Percentiles rank a stretch among this genome's conserved stretches.
phyloP scores from a whole-genome alignment of 1,140 invertebrate species.

The Camponotus pennsylvanicus region DNA sequence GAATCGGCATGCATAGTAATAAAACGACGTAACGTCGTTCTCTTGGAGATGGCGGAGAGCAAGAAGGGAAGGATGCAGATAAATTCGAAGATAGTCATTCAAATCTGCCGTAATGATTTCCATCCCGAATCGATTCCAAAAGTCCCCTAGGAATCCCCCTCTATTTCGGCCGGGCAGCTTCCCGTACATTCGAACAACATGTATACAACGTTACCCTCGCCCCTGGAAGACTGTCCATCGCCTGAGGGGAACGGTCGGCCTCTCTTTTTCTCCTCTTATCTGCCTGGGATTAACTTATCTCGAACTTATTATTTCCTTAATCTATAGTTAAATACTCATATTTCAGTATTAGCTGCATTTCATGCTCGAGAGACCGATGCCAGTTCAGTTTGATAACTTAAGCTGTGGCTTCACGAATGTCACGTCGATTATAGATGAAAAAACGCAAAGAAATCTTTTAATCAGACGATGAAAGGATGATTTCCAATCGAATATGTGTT shows the following conservation, averaged over 20 bases:
- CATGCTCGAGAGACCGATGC: conserved; percentile 61
- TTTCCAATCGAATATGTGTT: background rate
- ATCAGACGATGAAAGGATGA: background rate
- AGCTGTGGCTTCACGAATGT: conserved; percentile 15
- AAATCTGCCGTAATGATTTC: conserved; percentile 86
- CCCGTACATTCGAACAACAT: conserved; percentile 78
- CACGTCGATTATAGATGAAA: background rate
- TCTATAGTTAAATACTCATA: conserved; percentile 86
- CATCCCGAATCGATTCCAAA: conserved; percentile 85
- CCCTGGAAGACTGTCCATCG: conserved; percentile 74
- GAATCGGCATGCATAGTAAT: conserved; percentile 45
- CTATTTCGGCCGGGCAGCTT: conserved; percentile 69
- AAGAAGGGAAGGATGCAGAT: conserved; percentile 77
- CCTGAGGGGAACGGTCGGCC: conserved; percentile 70
- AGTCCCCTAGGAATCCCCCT: conserved; percentile 84
- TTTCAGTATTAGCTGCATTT: conserved; percentile 83
- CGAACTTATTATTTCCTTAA: conserved; percentile 86
- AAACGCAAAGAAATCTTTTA: background rate
- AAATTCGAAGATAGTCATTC: conserved; percentile 85
- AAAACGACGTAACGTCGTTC: conserved; percentile 56
- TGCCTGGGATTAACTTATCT: conserved; percentile 85
- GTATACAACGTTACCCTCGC: conserved; percentile 77
- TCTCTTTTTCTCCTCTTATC: conserved; percentile 82
- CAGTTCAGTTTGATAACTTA: conserved; percentile 69
- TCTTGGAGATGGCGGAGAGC: conserved; percentile 58